Percentiles rank a stretch among this genome's conserved stretches.
Evolutionary conservation across 2,797 vertebrate genomes (phyloP).

Genomic region (Schizothorax lantsangensis): DNA sequence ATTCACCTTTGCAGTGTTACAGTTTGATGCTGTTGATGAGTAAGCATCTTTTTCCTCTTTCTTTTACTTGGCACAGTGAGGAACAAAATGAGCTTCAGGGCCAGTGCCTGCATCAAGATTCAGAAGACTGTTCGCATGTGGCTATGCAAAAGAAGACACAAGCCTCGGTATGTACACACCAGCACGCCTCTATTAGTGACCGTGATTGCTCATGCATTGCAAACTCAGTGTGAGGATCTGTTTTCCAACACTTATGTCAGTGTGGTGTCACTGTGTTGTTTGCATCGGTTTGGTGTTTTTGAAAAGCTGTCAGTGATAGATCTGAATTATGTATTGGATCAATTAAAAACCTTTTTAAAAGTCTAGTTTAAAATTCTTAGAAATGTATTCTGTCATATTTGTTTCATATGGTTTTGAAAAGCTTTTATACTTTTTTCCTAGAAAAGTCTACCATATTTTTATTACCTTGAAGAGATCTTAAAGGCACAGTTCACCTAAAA

Average conservation of each 20-base stretch:
- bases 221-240: neutral
- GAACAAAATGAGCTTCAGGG: slow-evolving; percentile 96
- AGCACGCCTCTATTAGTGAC: neutral
- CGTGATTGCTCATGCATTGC: neutral
- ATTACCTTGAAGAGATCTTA: neutral
- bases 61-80: slow-evolving; percentile 79
- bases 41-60: slow-evolving; percentile 35
- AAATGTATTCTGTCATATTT: neutral
- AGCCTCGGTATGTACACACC: slow-evolving; percentile 87
- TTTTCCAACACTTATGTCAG: slow-evolving; percentile 2
- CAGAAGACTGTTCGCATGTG: slow-evolving; percentile 98
- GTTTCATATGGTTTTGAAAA: neutral
- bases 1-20: neutral
- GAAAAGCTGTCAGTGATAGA: neutral
- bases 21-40: slow-evolving; percentile 44
- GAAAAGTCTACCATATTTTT: neutral
- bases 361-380: neutral
- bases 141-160: slow-evolving; percentile 94
- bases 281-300: neutral
- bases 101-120: slow-evolving; percentile 94
- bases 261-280: slow-evolving; percentile 2
- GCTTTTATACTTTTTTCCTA: neutral
- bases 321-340: slow-evolving; percentile 1
- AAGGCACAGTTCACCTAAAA: neutral
- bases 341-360: neutral